Evolutionary conservation across 2,888 invertebrate species (phyloP).

Genomic region (Catocala fraxini): DNA sequence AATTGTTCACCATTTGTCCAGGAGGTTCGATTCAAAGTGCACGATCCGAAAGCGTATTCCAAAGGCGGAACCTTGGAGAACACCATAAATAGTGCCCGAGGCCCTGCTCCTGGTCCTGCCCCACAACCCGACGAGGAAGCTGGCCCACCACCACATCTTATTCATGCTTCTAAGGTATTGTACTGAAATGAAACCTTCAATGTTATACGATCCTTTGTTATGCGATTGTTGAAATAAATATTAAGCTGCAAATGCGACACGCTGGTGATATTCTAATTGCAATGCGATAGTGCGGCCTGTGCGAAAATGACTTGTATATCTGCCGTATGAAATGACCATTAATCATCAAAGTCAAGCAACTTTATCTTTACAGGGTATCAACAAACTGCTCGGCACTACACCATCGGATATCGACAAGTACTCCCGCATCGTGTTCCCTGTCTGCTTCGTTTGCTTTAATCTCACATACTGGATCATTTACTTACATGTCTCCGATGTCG

Average conservation of each 20-base stretch:
- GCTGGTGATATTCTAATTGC: slow-evolving; percentile 1
- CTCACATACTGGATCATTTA: slow-evolving; percentile 99
- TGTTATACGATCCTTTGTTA: slow-evolving; percentile 12
- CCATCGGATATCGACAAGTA: slow-evolving; percentile 99
- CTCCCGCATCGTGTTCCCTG: slow-evolving; percentile 98
- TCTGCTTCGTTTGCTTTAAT: slow-evolving; percentile 99
- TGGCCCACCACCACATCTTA: slow-evolving; percentile 91
- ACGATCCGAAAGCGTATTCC: slow-evolving; percentile 97
- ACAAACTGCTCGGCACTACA: slow-evolving; percentile 96
- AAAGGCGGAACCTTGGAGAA: slow-evolving; percentile 97
- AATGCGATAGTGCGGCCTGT: slow-evolving; percentile 6
- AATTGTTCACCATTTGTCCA: slow-evolving; percentile 75
- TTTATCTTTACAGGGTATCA: slow-evolving; percentile 90
- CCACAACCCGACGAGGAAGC: slow-evolving; percentile 87
- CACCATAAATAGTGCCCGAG: slow-evolving; percentile 93
- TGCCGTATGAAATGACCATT: background rate
- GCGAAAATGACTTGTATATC: slow-evolving; percentile 7
- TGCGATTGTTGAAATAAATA: slow-evolving; percentile 16
- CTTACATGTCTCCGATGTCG: slow-evolving; percentile 98
- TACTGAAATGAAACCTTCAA: slow-evolving; percentile 15
- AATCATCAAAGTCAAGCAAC: slow-evolving; percentile 17
- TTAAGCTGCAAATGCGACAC: slow-evolving; percentile 9
- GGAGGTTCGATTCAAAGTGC: slow-evolving; percentile 98
- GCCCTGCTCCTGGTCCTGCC: slow-evolving; percentile 46
- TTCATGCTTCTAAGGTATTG: slow-evolving; percentile 93